phyloP scores from a whole-genome alignment of 2,797 vertebrate species.

The Chrysolophus pictus region DNA sequence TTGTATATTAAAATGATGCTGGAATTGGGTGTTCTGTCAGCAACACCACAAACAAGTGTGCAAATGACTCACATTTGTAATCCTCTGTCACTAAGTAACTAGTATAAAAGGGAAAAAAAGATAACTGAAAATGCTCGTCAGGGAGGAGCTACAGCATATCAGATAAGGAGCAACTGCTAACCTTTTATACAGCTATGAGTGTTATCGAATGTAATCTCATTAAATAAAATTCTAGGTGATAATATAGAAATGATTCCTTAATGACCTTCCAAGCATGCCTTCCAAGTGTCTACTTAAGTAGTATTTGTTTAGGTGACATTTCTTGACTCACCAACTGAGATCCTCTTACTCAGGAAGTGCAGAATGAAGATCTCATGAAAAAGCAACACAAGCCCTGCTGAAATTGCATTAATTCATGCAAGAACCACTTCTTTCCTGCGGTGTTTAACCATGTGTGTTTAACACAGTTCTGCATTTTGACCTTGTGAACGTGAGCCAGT shows the following conservation, averaged over 20 bases:
- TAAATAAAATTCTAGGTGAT: not conserved
- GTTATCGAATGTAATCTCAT: not conserved
- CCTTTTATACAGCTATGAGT: not conserved
- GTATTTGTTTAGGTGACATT: not conserved
- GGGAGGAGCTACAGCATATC: not conserved
- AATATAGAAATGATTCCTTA: not conserved
- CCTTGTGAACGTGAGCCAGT: not conserved
- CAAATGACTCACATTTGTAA: not conserved
- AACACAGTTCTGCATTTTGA: slow-evolving; percentile 4
- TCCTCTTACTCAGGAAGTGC: not conserved
- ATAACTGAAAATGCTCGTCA: not conserved
- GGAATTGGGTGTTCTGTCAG: not conserved
- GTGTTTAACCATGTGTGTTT: not conserved
- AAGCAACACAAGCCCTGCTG: not conserved
- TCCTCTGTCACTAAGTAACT: not conserved
- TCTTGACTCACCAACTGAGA: not conserved
- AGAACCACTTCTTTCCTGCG: not conserved
- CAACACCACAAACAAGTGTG: not conserved
- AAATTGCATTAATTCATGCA: not conserved
- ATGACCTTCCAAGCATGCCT: not conserved
- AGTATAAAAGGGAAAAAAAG: not conserved
- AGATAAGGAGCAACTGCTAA: not conserved
- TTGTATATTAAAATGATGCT: not conserved
- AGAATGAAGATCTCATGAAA: not conserved
- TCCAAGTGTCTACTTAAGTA: not conserved